phyloP scores from a whole-genome alignment of 1,140 invertebrate species.

The Polypedilum vanderplanki region DNA sequence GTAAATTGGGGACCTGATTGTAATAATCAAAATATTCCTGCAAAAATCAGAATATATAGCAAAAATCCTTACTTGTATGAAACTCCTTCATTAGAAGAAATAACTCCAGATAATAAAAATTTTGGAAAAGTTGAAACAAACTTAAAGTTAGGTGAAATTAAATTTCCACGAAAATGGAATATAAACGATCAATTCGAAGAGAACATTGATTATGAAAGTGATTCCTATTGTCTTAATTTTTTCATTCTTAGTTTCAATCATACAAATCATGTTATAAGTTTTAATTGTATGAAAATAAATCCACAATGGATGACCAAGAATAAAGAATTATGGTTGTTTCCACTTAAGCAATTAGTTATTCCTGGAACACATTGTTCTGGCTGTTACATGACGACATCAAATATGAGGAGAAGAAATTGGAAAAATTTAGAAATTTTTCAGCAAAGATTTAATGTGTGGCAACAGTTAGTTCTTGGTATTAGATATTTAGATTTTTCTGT shows the following conservation, averaged over 20 bases:
- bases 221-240: conserved; percentile 44
- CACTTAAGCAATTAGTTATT: conserved; percentile 39
- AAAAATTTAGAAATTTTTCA: conserved; percentile 46
- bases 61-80: conserved; percentile 38
- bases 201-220: conserved; percentile 36
- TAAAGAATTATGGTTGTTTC: conserved; percentile 38
- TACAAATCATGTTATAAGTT: conserved; percentile 44
- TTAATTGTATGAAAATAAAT: conserved; percentile 53
- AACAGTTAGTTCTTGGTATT: conserved; percentile 70
- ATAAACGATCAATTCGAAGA: conserved; percentile 35
- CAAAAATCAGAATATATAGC: conserved; percentile 40
- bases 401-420: conserved; percentile 42
- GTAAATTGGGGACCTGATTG: conserved; percentile 50
- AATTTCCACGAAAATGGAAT: conserved; percentile 48
- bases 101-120: conserved; percentile 37
- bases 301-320: conserved; percentile 59
- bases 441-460: conserved; percentile 71
- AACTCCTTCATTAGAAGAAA: conserved; percentile 37
- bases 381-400: conserved; percentile 47
- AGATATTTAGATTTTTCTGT: conserved; percentile 72
- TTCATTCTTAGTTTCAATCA: conserved; percentile 50
- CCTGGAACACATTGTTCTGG: conserved; percentile 60
- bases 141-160: conserved; percentile 46
- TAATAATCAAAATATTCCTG: conserved; percentile 34
- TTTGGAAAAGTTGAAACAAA: conserved; percentile 45